Evolutionary conservation across 2,113 vertebrate genomes (phyloP).

Genomic region (Chloropsis cyanopogon): DNA sequence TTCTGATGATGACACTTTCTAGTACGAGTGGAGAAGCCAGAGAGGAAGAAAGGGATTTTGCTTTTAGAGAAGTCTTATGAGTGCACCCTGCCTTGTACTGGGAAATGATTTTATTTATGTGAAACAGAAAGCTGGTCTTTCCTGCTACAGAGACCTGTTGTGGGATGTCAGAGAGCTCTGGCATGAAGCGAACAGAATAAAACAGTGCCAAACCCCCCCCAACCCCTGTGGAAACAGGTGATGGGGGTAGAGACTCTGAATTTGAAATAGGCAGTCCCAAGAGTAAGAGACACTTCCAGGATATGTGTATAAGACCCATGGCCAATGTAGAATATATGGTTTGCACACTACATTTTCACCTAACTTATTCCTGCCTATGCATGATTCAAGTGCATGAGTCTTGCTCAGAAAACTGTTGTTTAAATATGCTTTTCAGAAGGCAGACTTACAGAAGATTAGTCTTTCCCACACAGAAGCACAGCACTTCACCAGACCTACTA

Average conservation of each 20-base stretch:
- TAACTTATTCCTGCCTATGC: neutral
- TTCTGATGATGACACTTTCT: neutral
- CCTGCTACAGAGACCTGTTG: fast-evolving
- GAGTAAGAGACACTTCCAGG: neutral
- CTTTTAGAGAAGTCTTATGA: neutral
- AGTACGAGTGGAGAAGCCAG: neutral
- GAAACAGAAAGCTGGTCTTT: neutral
- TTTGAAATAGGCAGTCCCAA: neutral
- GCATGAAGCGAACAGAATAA: neutral
- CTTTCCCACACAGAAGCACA: neutral
- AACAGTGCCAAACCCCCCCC: neutral
- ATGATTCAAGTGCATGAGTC: neutral
- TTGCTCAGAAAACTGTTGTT: neutral
- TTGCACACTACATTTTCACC: neutral
- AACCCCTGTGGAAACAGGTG: neutral
- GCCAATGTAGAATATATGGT: too few species aligned
- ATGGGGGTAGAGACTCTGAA: neutral
- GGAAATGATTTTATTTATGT: neutral
- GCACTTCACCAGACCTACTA: neutral
- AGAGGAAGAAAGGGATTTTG: neutral
- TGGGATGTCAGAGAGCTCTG: neutral
- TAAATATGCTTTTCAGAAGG: neutral
- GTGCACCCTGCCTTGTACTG: neutral
- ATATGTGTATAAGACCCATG: neutral
- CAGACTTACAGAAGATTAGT: neutral